phyloP scores from a whole-genome alignment of 2,113 vertebrate species.

The Anhinga rufa region DNA sequence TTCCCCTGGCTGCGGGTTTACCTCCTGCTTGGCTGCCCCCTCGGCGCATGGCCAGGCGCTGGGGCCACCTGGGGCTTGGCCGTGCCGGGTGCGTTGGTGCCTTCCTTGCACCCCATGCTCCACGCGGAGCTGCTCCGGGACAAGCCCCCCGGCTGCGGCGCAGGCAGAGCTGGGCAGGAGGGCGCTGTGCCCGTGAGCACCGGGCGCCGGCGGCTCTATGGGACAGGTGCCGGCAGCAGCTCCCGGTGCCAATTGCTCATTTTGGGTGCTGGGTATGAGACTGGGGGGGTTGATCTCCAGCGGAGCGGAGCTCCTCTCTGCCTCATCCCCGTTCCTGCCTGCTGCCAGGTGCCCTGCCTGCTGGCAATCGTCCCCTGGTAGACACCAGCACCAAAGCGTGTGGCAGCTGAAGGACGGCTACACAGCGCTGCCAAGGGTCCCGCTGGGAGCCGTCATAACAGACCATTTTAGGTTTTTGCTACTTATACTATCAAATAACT shows the following conservation, averaged over 20 bases:
- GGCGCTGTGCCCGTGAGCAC: fast-evolving
- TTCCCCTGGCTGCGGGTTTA: not conserved
- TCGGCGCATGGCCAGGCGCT: fast-evolving
- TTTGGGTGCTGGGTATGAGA: not conserved
- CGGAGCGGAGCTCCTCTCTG: not conserved
- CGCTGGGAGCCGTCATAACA: not conserved
- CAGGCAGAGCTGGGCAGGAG: not conserved
- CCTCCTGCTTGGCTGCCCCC: not conserved
- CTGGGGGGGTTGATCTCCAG: not conserved
- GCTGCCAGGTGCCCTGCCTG: not conserved
- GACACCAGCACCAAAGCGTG: not conserved
- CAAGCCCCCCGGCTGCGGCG: fast-evolving
- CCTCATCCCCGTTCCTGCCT: not conserved
- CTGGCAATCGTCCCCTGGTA: not conserved
- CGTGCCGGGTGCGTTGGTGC: fast-evolving
- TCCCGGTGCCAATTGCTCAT: fast-evolving
- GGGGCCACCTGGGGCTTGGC: fast-evolving
- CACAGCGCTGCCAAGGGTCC: not conserved
- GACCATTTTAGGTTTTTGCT: not conserved
- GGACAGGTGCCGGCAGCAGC: fast-evolving
- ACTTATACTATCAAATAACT: not conserved
- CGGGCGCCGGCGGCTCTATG: fast-evolving
- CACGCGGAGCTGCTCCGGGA: fast-evolving
- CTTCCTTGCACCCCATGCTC: fast-evolving
- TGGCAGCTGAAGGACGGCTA: not conserved